Base-by-base conservation (phyloP, 2,797 vertebrate species). In the Acanthurus lineatus region DNA sequence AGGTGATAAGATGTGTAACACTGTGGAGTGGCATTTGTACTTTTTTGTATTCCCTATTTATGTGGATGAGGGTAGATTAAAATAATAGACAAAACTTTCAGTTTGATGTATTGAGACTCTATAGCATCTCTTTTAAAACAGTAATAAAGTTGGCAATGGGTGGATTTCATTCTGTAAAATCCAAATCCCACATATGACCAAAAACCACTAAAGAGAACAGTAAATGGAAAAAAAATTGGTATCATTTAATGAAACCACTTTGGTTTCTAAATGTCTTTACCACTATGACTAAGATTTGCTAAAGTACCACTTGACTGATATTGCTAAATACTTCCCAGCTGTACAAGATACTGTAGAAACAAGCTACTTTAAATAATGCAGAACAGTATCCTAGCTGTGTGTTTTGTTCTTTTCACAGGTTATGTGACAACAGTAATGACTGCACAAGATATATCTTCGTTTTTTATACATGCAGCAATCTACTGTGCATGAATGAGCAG, bases 251-350 rank as follows among this genome's bases (percentile, higher is more conserved):
- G 11, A 7, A 60, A 49, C 19, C 58, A 40, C 14, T 52, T 7
- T 22, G n/a, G 16, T 17, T 52, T 17, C 8, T 47, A 6, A 25
- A 20, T 44, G 6, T 52, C 65, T 12, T 47, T 67, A 38, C 0
- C 12, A 12, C 48, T 62, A 38, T 38, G 44, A 57, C 0, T 11
- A 20, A 12, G 15, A 57, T 25, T 11, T 45, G 17, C 54, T 75
- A 40, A 48, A 76, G 68, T 68, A 20, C 20, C 20, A n/a, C 20
- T 35, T 64, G 25, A 60, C 22, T 53, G 2, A 60, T 59, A 48
- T 48, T 64, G 22, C 22, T 44, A 16, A 83, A 49, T 47, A 48
- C n/a, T 40, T 70, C 22, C 9, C 35, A 32, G 22, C 38, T 19
- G 28, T 74, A 52, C 11, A 49, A 28, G 15, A 9, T 42, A 44